These are phyloP conservation scores for Aleiodes sp. DNA, from an alignment of 1,140 invertebrate genomes.

Conservation along the genomic window DNA sequence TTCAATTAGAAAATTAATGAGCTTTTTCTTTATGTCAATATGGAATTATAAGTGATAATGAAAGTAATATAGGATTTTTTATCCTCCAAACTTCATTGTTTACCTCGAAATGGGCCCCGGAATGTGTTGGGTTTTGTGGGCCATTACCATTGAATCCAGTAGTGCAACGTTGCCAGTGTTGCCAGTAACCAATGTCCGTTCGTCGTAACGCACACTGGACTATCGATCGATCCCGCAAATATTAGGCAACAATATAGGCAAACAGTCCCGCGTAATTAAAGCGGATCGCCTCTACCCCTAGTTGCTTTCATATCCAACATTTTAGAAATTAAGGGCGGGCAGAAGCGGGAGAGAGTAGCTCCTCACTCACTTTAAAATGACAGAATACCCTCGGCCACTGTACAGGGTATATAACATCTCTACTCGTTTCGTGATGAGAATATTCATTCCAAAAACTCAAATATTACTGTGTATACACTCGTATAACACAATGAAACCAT, in stretches of 20 bases:
- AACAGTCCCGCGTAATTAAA: slow-evolving; percentile 42
- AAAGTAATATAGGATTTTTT: not conserved
- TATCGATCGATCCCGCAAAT: slow-evolving; percentile 51
- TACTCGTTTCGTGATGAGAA: no score
- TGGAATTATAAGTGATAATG: no score
- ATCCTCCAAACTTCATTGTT: not conserved
- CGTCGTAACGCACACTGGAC: slow-evolving; percentile 24
- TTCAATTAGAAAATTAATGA: no score
- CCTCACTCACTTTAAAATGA: slow-evolving; percentile 11
- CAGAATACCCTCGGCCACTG: no score
- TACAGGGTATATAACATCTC: no score
- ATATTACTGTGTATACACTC: no score
- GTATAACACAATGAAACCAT: no score
- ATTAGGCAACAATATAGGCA: slow-evolving; percentile 51
- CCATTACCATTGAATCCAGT: slow-evolving; percentile 11
- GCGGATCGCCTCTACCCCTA: slow-evolving; percentile 23
- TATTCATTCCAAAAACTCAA: no score
- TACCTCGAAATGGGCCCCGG: not conserved
- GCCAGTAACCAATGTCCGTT: not conserved
- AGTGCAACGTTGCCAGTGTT: not conserved
- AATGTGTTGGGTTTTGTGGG: not conserved
- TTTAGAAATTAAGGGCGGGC: not conserved
- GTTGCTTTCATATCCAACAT: slow-evolving; percentile 28
- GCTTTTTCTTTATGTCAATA: no score
- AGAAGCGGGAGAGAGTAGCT: no score